Evolutionary conservation across 2,888 invertebrate species (phyloP), one percentile per base, ranked within the genome.

Genomic region (Hypomecis atomaria): DNA sequence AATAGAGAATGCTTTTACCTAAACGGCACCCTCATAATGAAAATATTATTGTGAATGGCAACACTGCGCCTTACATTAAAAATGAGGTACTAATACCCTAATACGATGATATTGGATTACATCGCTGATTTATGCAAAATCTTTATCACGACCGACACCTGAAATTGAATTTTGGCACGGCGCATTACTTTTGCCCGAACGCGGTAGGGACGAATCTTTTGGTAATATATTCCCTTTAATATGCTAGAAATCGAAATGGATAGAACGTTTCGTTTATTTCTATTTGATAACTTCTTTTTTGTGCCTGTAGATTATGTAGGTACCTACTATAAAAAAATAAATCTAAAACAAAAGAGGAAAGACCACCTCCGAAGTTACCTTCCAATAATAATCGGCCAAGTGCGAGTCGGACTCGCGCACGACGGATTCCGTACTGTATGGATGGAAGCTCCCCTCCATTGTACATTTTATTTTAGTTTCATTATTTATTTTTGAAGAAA

Each of bases 81-180:
- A 78, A 80, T 74, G 73, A 79, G 77, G 82, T 80, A 79, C 47
- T 56, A 56, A 56, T 56, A 47, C 80, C 82, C 82, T 86, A 87
- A 88, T 88, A 85, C 83, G 84, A 79, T 89, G 87, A 88, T 91
- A 92, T 91, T 87, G 90, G 90, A 92, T 91, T 91, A 91, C 88
- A 85, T 86, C 85, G 79, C 85, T 91, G 92, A 92, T 92, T 92
- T 92, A 92, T 92, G 92, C 87, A 85, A 86, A 89, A 90, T 90
- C 90, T 90, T 90, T 90, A 90, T 90, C 90, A 86, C 76, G 66
- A 77, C 77, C 80, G 85, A 85, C 88, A 89, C 88, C 88, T 88
- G 87, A 82, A 88, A 90, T 90, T 89, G 89, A 82, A 89, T 89
- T 89, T 84, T 78, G 85, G 83, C 84, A 82, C 82, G 79, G 83